Base-by-base conservation (phyloP, 2,888 invertebrate species). In the Sisyra nigra region DNA sequence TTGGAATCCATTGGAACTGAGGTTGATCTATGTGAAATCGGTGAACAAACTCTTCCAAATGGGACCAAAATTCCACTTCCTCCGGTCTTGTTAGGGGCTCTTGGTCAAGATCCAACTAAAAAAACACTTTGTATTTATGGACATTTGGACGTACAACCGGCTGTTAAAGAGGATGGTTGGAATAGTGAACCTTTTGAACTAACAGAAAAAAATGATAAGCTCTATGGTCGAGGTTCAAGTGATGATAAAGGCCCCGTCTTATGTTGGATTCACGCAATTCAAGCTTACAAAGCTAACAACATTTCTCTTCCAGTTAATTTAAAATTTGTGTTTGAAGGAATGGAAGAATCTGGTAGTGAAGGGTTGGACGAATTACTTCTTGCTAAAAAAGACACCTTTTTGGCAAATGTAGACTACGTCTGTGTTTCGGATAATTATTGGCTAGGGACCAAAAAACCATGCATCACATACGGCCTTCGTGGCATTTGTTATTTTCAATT, bases 391-490 rank as follows among this genome's bases (percentile, higher is more conserved):
- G 77, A 84, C 51, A 74, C 74, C 18, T 94, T 92, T 62, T 72
- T 96, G 30, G 69, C 76, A 42, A 73, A 75, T 57, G 81, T 91
- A 0, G 94, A 97, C 62, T 96, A 78, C 65, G 89, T 94, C n/a
- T 96, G 96, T 61, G 96, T 98, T 57, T 94, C 94, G 15, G 97
- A 98, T 61, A 98, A 96, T 65, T 98, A 97, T 60, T 98, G 97
- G 97, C 66, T 98, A 46, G 96, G 97, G 2, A 93, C 84, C 47
- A 81, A 78, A 11, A 93, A 91, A 57, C 97, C 98, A 0, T 97
- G 97, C 59, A 75, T 98, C 46, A 96, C 96, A 0, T 97, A 97
- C 62, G 97, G 97, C 3, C 70, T 98, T 8, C 73, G 94, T 50
- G 97, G 97, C 11, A 72, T 93, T 46, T 87, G 86, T 57, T 96